Evolutionary conservation across 2,797 vertebrate species (phyloP).

Genomic region (Eurystomus glaucurus): DNA sequence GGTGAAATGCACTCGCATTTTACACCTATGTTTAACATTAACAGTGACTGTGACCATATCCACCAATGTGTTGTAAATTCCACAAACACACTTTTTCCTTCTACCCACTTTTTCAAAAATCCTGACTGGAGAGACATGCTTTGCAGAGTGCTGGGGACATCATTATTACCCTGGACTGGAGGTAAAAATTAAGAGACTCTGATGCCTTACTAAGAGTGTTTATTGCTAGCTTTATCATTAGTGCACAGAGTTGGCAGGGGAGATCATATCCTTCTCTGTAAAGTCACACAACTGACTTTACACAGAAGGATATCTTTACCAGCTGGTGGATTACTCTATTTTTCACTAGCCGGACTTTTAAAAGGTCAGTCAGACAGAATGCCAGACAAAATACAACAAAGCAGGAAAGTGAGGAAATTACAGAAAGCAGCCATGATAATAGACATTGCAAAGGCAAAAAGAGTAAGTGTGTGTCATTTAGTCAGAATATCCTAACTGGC

Average conservation of each 20-base stretch:
- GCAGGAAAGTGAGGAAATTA: background rate
- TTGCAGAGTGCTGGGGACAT: background rate
- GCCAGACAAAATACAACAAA: background rate
- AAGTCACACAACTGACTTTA: background rate
- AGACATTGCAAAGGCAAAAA: accelerated
- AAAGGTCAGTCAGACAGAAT: background rate
- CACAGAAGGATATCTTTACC: background rate
- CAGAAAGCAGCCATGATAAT: background rate
- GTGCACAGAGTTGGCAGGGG: background rate
- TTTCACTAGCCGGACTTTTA: background rate
- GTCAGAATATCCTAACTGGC: background rate
- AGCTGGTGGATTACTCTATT: background rate
- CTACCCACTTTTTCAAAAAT: background rate
- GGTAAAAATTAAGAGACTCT: background rate
- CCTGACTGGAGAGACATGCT: background rate
- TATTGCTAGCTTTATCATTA: background rate
- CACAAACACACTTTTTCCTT: background rate
- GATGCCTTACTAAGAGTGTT: background rate
- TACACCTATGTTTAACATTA: background rate
- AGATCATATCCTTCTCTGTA: background rate
- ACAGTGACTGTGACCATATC: background rate
- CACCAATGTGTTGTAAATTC: background rate
- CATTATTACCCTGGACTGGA: background rate
- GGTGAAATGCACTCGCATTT: background rate
- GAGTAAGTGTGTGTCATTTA: background rate